A percentile compares a stretch with the other conserved stretches of the same genome.
These are phyloP conservation scores for Aldrovandia affinis DNA, from an alignment of 2,797 vertebrate genomes.

Conservation along the genomic window DNA sequence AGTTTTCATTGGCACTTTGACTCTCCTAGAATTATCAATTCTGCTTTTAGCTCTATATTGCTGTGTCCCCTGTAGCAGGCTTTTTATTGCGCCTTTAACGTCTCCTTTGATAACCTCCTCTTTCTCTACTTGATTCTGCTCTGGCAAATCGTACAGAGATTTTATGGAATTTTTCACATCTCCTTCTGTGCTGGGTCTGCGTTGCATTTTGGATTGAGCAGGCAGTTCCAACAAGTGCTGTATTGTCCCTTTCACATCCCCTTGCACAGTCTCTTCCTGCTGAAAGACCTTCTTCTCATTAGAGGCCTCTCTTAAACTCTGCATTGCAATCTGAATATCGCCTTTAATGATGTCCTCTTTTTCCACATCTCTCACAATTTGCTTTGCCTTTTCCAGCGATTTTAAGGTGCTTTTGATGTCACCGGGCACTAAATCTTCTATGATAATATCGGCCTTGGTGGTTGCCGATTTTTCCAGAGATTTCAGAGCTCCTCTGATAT, in stretches of 20 bases:
- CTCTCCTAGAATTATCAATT: slow-evolving; percentile 69
- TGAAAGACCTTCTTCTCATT: slow-evolving; percentile 68
- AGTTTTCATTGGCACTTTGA: slow-evolving; percentile 59
- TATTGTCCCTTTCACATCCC: slow-evolving; percentile 74
- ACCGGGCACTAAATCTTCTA: slow-evolving; percentile 80
- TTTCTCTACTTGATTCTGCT: slow-evolving; percentile 70
- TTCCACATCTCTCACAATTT: slow-evolving; percentile 71
- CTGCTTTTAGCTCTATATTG: slow-evolving; percentile 66
- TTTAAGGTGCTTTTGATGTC: slow-evolving; percentile 83
- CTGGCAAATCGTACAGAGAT: slow-evolving; percentile 71
- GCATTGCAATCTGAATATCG: slow-evolving; percentile 69
- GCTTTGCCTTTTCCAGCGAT: slow-evolving; percentile 79
- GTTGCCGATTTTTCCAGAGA: slow-evolving; percentile 83
- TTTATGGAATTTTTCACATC: slow-evolving; percentile 75
- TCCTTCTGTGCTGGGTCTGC: slow-evolving; percentile 62
- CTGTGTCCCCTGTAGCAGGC: slow-evolving; percentile 77
- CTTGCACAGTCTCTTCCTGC: slow-evolving; percentile 71
- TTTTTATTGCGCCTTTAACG: slow-evolving; percentile 79
- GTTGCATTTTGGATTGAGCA: slow-evolving; percentile 66
- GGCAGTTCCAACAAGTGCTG: slow-evolving; percentile 75
- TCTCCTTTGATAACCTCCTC: slow-evolving; percentile 77
- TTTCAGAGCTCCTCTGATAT: slow-evolving; percentile 81
- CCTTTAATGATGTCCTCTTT: slow-evolving; percentile 76
- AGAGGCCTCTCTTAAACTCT: slow-evolving; percentile 70
- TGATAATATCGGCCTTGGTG: slow-evolving; percentile 71